Evolutionary conservation across 2,113 vertebrate genomes (phyloP).

Genomic region (Phasianus colchicus): DNA sequence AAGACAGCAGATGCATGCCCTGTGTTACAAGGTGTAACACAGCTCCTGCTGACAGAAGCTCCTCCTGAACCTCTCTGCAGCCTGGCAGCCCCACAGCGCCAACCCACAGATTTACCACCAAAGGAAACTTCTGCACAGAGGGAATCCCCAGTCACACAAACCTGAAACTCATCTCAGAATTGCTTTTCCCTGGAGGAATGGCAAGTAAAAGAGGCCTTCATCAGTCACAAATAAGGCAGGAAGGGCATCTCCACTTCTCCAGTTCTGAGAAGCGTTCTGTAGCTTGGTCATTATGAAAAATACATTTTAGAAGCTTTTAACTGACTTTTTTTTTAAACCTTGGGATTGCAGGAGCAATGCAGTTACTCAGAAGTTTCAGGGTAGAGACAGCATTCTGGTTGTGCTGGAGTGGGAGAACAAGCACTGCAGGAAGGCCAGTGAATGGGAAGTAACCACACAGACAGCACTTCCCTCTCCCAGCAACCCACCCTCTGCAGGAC

Average conservation of each 20-base stretch:
- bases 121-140: not conserved
- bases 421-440: not conserved
- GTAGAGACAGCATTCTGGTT: not conserved
- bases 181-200: not conserved
- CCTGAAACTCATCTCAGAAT: not conserved
- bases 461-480: not conserved
- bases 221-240: not conserved
- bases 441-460: not conserved
- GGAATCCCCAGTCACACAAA: not conserved
- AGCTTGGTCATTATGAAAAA: not conserved
- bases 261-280: not conserved
- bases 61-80: not conserved
- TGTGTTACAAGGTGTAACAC: not conserved
- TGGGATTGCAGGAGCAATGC: not conserved
- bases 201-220: not conserved
- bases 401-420: not conserved
- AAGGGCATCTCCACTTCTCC: not conserved
- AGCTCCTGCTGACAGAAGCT: not conserved
- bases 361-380: fast-evolving
- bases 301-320: not conserved
- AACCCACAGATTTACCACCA: too few species aligned
- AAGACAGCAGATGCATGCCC: not conserved
- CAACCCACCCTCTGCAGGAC: not conserved
- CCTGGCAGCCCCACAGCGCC: not conserved
- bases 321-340: not conserved